Base-by-base conservation (phyloP, 2,797 vertebrate genomes). In the Gymnocypris eckloni region DNA sequence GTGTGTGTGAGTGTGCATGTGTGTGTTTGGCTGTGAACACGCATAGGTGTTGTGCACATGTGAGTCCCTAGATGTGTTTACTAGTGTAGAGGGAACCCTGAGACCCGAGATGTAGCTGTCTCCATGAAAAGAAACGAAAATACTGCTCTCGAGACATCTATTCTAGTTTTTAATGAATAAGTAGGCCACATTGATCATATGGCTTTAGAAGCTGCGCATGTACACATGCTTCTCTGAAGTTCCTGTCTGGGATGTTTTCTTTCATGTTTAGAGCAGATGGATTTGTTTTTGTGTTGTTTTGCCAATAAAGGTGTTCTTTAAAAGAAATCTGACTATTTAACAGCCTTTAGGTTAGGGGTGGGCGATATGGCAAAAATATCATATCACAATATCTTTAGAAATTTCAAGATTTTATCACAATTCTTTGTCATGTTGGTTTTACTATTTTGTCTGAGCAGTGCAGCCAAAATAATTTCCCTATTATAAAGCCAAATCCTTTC, bases 161-260 rank as follows among this genome's bases (percentile, higher is more conserved):
- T 81, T 79, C 67, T 33, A 80, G 81, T 66, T 87, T 90, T 90
- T 90, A 91, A 92, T 89, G 85, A 81, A 84, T 90, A 85, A 92
- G 86, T 91, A 82, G 43, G 73, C 83, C 9, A 67, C 83, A 73
- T 52, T 52, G 52, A 88, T 81, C 76, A 59, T 72, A 45, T 70
- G 84, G 82, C 81, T 91, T 91, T 33, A 81, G 89, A 83, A 78
- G 81, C 59, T 70, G 16, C 52, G 39, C 39, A 67, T 81, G 70
- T 52, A 28, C 33, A 56, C 61, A 79, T 37, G 76, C 82, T 75
- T 69, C 48, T 79, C 52, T 71, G 64, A 81, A 16, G 18, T 83
- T 75, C 52, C 12, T 37, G 79, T 15, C 82, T 83, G 28, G 37
- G 88, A 71, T 81, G 28, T 79, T 54, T 71, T 71, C 80, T 81